Conservation (phyloP, 92 coral and sea anemone genomes). For the Galaxea fascicularis region DNA sequence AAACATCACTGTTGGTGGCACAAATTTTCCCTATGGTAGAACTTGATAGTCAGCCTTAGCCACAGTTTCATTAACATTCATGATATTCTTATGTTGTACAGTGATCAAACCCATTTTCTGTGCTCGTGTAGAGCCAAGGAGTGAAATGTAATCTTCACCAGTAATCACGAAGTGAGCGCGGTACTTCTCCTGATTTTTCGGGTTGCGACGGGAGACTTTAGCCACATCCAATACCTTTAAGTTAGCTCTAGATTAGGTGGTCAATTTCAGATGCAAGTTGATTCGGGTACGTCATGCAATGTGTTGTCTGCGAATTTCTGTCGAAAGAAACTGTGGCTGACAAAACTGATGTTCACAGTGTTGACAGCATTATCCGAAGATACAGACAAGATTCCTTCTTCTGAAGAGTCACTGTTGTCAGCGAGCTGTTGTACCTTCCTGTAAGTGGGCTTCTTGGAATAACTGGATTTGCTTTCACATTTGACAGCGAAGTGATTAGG, state of each 20-base stretch:
- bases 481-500: conserved; percentile 47
- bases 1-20: no score
- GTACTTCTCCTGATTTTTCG: conserved; percentile 23
- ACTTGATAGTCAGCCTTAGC: background rate
- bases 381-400: conserved; percentile 40
- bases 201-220: background rate
- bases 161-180: conserved; percentile 19
- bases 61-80: background rate
- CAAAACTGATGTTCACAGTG: background rate
- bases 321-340: background rate
- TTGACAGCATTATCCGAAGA: background rate
- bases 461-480: conserved; percentile 25
- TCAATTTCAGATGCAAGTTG: background rate
- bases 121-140: conserved; percentile 42
- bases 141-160: conserved; percentile 42
- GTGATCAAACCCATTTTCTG: no score
- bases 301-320: background rate
- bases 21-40: conserved; percentile 35
- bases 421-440: conserved; percentile 28
- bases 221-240: no score
- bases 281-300: no score
- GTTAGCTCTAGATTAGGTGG: conserved; percentile 14
- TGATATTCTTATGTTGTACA: background rate
- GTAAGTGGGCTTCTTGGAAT: background rate
- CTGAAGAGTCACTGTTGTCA: background rate